Percentiles rank a stretch among this genome's conserved stretches.
These are phyloP conservation scores for Drosophila suzukii DNA, from an alignment of 1,140 invertebrate genomes.

Conservation along the genomic window DNA sequence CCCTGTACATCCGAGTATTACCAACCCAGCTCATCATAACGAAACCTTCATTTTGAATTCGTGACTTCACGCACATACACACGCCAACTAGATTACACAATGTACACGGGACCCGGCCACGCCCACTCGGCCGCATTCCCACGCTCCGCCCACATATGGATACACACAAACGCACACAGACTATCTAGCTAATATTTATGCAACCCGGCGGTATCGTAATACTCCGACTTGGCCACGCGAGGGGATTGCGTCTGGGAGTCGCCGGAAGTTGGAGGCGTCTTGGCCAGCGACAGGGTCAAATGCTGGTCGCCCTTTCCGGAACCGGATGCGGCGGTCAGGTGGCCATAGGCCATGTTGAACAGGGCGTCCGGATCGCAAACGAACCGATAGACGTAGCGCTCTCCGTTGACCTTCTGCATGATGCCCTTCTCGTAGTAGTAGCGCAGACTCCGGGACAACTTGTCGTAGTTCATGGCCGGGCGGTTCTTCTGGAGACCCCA, in stretches of 20 bases:
- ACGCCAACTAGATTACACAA: constrained; percentile 74
- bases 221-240: constrained; percentile 68
- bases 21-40: constrained; percentile 18
- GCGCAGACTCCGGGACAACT: constrained; percentile 94
- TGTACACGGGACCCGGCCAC: constrained; percentile 66
- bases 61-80: constrained; percentile 19
- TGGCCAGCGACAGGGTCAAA: constrained; percentile 60
- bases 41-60: constrained; percentile 15
- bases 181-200: constrained; percentile 66
- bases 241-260: constrained; percentile 56
- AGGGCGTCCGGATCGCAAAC: constrained; percentile 97
- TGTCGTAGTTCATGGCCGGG: constrained; percentile 99
- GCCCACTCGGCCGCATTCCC: constrained; percentile 40
- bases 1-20: not conserved
- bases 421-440: constrained; percentile 99
- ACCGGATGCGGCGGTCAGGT: constrained; percentile 46
- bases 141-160: constrained; percentile 38
- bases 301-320: constrained; percentile 63
- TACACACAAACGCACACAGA: not conserved
- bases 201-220: constrained; percentile 61
- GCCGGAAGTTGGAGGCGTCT: constrained; percentile 44
- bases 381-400: constrained; percentile 98
- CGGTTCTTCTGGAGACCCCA: constrained; percentile 95
- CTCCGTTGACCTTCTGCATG: constrained; percentile 98
- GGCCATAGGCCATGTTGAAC: constrained; percentile 92